Evolutionary conservation across 2,888 invertebrate genomes (phyloP), one percentile per base, ranked within the genome.

Genomic region (Mesorhabditis belari): DNA sequence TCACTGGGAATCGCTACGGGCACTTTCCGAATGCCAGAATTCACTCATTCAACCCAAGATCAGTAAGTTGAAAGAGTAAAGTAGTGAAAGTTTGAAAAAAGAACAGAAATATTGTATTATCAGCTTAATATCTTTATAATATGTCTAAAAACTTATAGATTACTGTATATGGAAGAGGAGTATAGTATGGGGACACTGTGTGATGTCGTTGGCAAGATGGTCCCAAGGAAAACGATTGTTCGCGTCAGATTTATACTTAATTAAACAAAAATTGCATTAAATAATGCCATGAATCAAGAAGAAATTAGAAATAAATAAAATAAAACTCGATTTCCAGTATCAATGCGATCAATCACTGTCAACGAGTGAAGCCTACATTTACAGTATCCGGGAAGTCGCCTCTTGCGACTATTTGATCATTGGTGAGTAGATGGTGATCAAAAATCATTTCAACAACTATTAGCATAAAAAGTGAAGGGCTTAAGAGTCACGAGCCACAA

Each of bases 1-100:
- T 64, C 64, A 26, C 60, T 68, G 17, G 68, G 68, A 5, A 49
- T 64, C 1, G 62, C 61, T 58, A 61, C 66, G 25, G 68, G 68
- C 3, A 64, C 25, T 17, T 51, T 57, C 28, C 35, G 49, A 4
- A 63, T 66, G 62, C 64, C 65, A 6, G 50, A 62, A 4, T 63
- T 58, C 26, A 53, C n/a, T n/a, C n/a, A n/a, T n/a, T n/a, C n/a
- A n/a, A n/a, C n/a, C n/a, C n/a, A n/a, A n/a, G n/a, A n/a, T n/a
- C 49, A 21, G 60, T 55, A 54, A 19, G 23, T 12, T 17, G 12
- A n/a, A 19, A 19, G 19, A n/a, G 17, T n/a, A n/a, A n/a, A 51
- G 12, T 51, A 51, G 17, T 19, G 12, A 9, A n/a, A 19, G 21
- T 19, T 19, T 19, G 1, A 1, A 12, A 19, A 51, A 51, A 2